Percentiles rank a stretch among this genome's conserved stretches.
These are phyloP conservation scores for Nipponacmea schrenckii DNA, from an alignment of 2,888 invertebrate species.

Conservation along the genomic window DNA sequence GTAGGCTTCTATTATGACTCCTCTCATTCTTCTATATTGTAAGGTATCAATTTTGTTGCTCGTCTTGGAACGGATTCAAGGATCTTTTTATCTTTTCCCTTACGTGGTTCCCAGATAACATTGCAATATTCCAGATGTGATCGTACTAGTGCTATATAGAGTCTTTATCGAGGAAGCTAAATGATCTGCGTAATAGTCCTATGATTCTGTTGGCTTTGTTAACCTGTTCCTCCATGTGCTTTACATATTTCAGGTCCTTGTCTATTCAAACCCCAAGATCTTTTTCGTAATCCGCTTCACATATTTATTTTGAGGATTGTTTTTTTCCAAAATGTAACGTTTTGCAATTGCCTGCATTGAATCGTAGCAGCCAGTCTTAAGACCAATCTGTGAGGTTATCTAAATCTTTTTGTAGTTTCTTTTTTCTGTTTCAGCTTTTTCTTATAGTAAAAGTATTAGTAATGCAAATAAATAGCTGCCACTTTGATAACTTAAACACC, in stretches of 20 bases:
- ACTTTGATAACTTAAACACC: too few relatives aligned
- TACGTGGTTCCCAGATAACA: constrained; percentile 16
- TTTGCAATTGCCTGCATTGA: constrained; percentile 25
- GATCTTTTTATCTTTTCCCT: constrained; percentile 16
- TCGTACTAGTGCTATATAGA: constrained; percentile 18
- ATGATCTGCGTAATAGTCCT: constrained; percentile 11
- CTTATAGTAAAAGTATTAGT: too few relatives aligned
- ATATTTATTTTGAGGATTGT: too few relatives aligned
- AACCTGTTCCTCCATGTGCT: constrained; percentile 10
- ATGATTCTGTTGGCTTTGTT: constrained; percentile 15
- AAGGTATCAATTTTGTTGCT: constrained; percentile 21
- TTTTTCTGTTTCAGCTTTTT: too few relatives aligned
- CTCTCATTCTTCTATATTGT: constrained; percentile 13
- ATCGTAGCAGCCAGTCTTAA: constrained; percentile 19
- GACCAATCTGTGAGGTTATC: constrained; percentile 21
- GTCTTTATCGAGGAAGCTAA: constrained; percentile 6
- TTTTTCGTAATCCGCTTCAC: too few relatives aligned
- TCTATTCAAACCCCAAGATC: constrained; percentile 19
- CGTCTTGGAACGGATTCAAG: constrained; percentile 21
- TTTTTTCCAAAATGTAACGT: constrained; percentile 13
- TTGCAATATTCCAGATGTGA: constrained; percentile 25
- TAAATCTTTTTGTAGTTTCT: constrained; percentile 17
- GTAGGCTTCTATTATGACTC: constrained; percentile 24
- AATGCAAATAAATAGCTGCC: too few relatives aligned
- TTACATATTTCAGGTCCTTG: constrained; percentile 14